These are phyloP conservation scores for Aphelenchoides avenae DNA, from an alignment of 1,140 invertebrate species.

Conservation along the genomic window DNA sequence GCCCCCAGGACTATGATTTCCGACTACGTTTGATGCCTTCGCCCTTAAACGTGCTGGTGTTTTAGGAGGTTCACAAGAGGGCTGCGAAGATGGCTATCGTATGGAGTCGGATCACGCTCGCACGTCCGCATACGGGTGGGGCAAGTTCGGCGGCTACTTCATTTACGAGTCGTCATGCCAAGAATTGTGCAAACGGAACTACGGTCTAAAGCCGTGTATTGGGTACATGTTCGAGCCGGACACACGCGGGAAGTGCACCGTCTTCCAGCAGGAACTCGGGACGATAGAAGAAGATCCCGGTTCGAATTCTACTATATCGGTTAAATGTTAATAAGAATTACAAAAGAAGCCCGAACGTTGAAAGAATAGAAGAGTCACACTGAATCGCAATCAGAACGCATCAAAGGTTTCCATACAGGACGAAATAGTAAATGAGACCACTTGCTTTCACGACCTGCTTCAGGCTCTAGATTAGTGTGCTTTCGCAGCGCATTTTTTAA, in stretches of 20 bases:
- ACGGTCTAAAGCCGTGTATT: constrained; percentile 7
- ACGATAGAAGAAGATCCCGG: constrained; percentile 1
- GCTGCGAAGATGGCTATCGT: constrained; percentile 2
- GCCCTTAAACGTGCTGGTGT: not conserved
- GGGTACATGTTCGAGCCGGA: constrained; percentile 26
- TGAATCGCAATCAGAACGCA: not conserved
- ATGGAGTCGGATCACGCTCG: not conserved
- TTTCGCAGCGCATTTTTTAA: too few relatives aligned
- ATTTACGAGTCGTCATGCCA: constrained; percentile 16
- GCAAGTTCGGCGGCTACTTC: constrained; percentile 13
- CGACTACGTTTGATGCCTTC: not conserved
- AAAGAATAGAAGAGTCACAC: constrained; percentile 1
- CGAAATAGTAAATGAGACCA: not conserved
- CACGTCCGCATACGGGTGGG: not conserved
- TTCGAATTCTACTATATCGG: constrained; percentile 18
- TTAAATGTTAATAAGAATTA: constrained; percentile 22
- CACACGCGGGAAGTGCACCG: constrained; percentile 25
- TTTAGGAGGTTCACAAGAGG: not conserved
- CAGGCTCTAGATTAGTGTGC: not conserved
- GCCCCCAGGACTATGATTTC: not conserved
- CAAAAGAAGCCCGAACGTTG: not conserved
- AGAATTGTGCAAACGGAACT: constrained; percentile 16
- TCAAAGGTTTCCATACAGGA: not conserved
- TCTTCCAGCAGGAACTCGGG: constrained; percentile 22
- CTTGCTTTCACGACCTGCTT: constrained; percentile 1